Conservation (phyloP, 1,140 invertebrate species). For the Elymnias hypermnestra region DNA sequence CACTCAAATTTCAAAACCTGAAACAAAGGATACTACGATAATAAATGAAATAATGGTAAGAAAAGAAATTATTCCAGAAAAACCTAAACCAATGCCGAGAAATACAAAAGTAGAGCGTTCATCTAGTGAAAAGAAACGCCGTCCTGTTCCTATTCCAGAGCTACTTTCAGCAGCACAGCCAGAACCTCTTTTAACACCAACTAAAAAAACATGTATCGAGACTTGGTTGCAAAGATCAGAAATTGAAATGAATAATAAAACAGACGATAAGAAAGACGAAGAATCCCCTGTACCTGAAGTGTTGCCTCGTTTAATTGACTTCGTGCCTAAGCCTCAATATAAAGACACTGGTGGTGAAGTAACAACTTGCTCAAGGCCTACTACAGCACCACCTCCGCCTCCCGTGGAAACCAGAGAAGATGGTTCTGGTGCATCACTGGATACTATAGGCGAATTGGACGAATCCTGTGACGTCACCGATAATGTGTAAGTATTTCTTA, state of each 20-base stretch:
- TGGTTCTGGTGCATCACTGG: constrained; percentile 72
- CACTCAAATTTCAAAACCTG: constrained; percentile 30
- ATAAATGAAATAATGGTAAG: constrained; percentile 29
- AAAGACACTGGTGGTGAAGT: constrained; percentile 52
- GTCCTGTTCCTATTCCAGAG: constrained; percentile 49
- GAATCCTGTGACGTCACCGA: constrained; percentile 72
- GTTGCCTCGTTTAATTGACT: constrained; percentile 81
- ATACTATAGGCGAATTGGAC: constrained; percentile 82
- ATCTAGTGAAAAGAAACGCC: constrained; percentile 53
- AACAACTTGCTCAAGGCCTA: constrained; percentile 37
- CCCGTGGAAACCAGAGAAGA: constrained; percentile 62
- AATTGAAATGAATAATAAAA: constrained; percentile 63
- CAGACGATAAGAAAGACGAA: constrained; percentile 48
- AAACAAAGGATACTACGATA: constrained; percentile 24
- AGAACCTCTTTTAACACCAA: constrained; percentile 65
- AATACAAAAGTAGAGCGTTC: constrained; percentile 62
- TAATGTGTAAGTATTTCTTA: constrained; percentile 50
- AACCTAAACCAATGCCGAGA: constrained; percentile 68
- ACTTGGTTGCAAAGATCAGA: constrained; percentile 71
- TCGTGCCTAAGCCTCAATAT: constrained; percentile 78
- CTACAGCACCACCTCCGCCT: constrained; percentile 52
- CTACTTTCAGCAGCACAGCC: constrained; percentile 30
- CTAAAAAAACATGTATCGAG: constrained; percentile 73
- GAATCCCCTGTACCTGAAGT: constrained; percentile 53
- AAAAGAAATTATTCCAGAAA: constrained; percentile 32